Base-by-base conservation (phyloP, 2,113 vertebrate genomes). In the Echinops telfairi region DNA sequence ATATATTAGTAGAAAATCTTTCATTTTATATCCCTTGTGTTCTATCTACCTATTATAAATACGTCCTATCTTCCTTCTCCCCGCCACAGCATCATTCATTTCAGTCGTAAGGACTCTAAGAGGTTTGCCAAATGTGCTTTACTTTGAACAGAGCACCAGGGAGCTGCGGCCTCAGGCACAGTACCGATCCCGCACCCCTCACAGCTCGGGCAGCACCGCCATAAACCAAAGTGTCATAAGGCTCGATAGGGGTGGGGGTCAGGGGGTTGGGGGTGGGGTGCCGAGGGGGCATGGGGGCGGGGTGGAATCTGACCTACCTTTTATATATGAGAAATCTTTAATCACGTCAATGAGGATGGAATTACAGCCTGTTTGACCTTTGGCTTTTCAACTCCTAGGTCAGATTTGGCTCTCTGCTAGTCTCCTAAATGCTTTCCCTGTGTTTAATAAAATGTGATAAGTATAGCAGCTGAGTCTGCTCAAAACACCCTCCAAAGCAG, bases 11-110 rank as follows among this genome's bases (percentile, higher is more conserved):
- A 98, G 98, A 98, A 73, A 98, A 96, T 98, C 96, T 98, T 97
- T 98, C 95, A 97, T 89, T 97, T 98, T 97, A 98, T 98, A 98
- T 97, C 98, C 98, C 98, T 98, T 98, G 98, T 98, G 98, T 99
- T 99, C 98, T 99, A 98, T 98, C 98, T 97, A 98, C 98, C 98
- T 98, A 98, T 98, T 98, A 99, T 99, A 99, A 99, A 99, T 99
- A 99, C 97, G 98, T 97, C 97, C 97, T 98, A 97, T 91, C 97
- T 97, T 97, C 96, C 97, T 95, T 95, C 94, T 96, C 96, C 95
- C 97, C 96, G 97, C 79, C 93, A 96, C 96, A 95, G 96, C 97
- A 96, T 97, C 97, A 97, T 96, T 97, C 95, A 98, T 96, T 97
- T 97, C 96, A 95, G 81, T 95, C 97, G 97, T 96, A 98, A 3